Evolutionary conservation across 2,888 invertebrate species (phyloP), one percentile per base, ranked within the genome.

Genomic region (Lamproptera curius): DNA sequence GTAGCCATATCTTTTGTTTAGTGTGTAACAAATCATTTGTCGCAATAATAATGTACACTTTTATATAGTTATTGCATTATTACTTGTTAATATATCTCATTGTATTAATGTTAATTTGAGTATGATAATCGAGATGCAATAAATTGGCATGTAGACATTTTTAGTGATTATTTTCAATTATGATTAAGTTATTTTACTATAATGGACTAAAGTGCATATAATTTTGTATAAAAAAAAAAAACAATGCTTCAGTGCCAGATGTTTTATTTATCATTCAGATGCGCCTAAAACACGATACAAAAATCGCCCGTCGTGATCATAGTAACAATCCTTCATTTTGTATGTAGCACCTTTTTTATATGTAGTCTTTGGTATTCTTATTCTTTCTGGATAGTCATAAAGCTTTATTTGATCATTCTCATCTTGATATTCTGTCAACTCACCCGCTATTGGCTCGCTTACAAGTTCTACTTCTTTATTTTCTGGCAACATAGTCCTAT

Each of bases 281-380:
- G 93, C 90, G 51, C 94, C 94, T 54, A 94, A 91, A 37, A 95
- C 93, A 63, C 94, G 89, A 69, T 95, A 96, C 46, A 95, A 83
- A 82, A 95, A 94, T 68, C 86, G 89, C 0, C 95, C 95, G 84
- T 95, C 93, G 69, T 92, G 89, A 67, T 95, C 94, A 75, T 95
- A 96, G 70, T 91, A 96, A 61, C 93, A 93, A 75, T 95, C 94
- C 54, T 92, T 90, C 0, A 95, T 86, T 77, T 92, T 92, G 65
- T 94, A 95, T 6, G 92, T 92, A 35, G 89, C 91, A 16, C 92
- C 93, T 62, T 72, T 76, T 57, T 90, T 91, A 57, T 88, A 89
- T 26, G 91, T 82, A 42, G 91, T 89, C 58, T 89, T 90, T 2
- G 95, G 94, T 54, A 95, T 94, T 56, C 86, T 85, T 52, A 95